Conservation (phyloP, 2,888 invertebrate species). For the Oxytorus armatus region DNA sequence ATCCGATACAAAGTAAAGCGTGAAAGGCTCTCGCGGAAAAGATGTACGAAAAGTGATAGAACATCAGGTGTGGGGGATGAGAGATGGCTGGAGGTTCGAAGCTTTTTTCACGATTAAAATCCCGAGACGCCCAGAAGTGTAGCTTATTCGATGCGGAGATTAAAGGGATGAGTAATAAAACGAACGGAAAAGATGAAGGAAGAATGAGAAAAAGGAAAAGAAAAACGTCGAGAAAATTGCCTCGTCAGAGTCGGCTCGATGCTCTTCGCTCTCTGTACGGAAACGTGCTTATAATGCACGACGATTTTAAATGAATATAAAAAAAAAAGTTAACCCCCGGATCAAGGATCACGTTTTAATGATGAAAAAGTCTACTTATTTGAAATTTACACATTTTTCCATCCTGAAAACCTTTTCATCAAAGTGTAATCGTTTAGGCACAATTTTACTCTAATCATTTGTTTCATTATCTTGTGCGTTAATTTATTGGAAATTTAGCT, state of each 20-base stretch:
- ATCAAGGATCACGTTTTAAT: no score
- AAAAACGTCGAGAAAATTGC: slow-evolving; percentile 12
- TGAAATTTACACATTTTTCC: no score
- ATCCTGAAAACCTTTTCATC: no score
- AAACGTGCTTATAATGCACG: not conserved
- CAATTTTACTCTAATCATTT: no score
- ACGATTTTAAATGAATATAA: no score
- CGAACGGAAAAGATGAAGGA: not conserved
- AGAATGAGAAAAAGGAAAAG: not conserved
- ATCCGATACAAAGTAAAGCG: slow-evolving; percentile 53
- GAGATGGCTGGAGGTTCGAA: slow-evolving; percentile 36
- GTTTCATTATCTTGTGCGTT: no score
- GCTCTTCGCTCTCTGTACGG: not conserved
- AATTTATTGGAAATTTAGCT: no score
- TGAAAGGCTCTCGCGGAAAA: slow-evolving; percentile 21
- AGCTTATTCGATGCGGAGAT: slow-evolving; percentile 19
- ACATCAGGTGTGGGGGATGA: slow-evolving; percentile 9
- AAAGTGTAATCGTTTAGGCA: no score
- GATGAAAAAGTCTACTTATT: no score
- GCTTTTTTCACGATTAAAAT: slow-evolving; percentile 68
- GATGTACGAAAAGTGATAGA: slow-evolving; percentile 27
- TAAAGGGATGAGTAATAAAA: slow-evolving; percentile 1
- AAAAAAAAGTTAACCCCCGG: no score
- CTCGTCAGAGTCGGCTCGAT: slow-evolving; percentile 7
- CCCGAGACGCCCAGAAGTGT: slow-evolving; percentile 45